Evolutionary conservation across 2,888 invertebrate genomes (phyloP), one percentile per base, ranked within the genome.

Genomic region (Thereva unica): DNA sequence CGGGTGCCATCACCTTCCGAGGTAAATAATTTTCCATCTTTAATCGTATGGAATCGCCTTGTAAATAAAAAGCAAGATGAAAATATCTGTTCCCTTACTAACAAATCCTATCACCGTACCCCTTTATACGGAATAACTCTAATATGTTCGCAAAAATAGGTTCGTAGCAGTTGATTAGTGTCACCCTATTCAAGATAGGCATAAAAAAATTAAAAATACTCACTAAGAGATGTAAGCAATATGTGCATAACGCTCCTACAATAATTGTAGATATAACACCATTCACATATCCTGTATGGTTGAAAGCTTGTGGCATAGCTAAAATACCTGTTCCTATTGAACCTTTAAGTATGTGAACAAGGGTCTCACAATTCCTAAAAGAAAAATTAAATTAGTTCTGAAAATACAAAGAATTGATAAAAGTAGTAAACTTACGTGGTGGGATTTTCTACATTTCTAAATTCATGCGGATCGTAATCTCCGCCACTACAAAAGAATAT

Each of bases 261-360:
- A 92, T 71, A 52, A 92, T 77, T 0, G 95, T 89, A n/a, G 90
- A 89, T 53, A 91, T 78, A 41, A 89, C 81, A 7, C 95, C 95
- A 35, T 89, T 87, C 70, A 90, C 79, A 49, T 95, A 84, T 0
- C 97, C 97, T 4, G 95, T 86, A 77, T 93, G 88, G 72, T 87
- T 86, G 79, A 95, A 92, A n/a, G 95, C 96, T 75, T 90, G 87
- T 5, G 97, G 97, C 91, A 97, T 92, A 6, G 96, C 96, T 71
- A 97, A 82, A 71, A 96, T 92, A 0, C 97, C 97, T 0, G 96
- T 96, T 1, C 97, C 97, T 67, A 97, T 83, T 76, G 94, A 92
- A 72, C 93, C 93, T 78, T 96, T 97, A 63, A 97, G 82, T 10
- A 67, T 57, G 37, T 67, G 67, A 7, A 67, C 50, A 34, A 67